Evolutionary conservation across 2,113 vertebrate species (phyloP), one percentile per base, ranked within the genome.

Genomic region (Sisor rabdophorus): DNA sequence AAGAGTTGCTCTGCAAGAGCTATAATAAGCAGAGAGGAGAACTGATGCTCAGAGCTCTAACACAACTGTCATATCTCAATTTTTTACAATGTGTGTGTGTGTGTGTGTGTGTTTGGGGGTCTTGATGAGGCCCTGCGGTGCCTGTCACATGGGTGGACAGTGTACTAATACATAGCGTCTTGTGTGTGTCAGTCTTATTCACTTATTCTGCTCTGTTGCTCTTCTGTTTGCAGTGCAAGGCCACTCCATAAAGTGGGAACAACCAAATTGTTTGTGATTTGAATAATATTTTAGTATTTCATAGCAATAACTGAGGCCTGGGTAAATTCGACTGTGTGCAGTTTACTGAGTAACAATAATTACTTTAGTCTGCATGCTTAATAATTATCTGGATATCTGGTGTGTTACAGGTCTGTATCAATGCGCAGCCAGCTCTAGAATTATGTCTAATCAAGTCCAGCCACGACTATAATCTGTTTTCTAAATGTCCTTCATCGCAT

Each of bases 281-380:
- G 73, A 77, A 79, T 76, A 84, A 84, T 79, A 84, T 79, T 65
- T 47, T 16, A 50, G 61, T 20, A 69, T 36, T 64, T 32, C 50
- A 73, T 56, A 63, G 54, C 81, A 72, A 48, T 59, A 61, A 69
- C 40, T 61, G 40, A 64, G 74, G 40, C 22, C 40, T 7, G 56
- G 67, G 32, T 77, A 74, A 80, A 82, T 77, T 26, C 28, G 50
- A 56, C 20, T 8, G 48, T 16, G 53, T 77, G 52, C 17, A 24
- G 19, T 75, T 59, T 19, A 30, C 47, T 48, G 47, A 50, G 63
- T 20, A 68, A 68, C 59, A 40, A 60, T 82, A 79, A 80, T 80
- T 16, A 59, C 70, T 80, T 77, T 74, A 77, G 61, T 69, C 81
- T 77, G 74, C 36, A 59, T 50, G 52, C 36, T 56, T 32, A 79